Conservation (phyloP, 2,113 vertebrate species). For the Corydoras sp. region DNA sequence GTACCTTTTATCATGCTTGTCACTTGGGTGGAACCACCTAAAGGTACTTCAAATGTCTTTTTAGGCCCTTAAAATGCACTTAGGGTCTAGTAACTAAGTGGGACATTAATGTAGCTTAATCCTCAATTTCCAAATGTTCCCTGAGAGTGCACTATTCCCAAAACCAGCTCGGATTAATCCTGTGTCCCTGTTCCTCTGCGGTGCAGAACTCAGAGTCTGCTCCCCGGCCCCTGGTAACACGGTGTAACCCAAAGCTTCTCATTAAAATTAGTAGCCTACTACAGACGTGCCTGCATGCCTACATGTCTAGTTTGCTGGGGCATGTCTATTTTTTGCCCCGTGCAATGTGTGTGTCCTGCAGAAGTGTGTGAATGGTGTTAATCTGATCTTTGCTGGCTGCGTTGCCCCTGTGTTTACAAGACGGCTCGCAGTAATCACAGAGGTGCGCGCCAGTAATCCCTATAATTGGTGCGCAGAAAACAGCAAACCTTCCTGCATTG, state of each 20-base stretch:
- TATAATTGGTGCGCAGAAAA: too few relatives aligned
- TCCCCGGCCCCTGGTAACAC: conserved; percentile 16
- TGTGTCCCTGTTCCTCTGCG: background rate
- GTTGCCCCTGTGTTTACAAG: background rate
- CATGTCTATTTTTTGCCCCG: conserved; percentile 56
- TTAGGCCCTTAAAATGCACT: too few relatives aligned
- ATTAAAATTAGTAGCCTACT: conserved; percentile 27
- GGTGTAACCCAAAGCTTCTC: conserved; percentile 28
- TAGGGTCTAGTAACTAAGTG: too few relatives aligned
- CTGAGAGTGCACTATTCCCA: background rate
- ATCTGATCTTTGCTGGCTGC: conserved; percentile 43
- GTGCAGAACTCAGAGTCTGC: background rate
- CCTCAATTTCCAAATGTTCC: background rate
- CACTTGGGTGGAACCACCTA: too few relatives aligned
- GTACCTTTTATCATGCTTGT: too few relatives aligned
- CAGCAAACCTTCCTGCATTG: too few relatives aligned
- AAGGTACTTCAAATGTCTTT: too few relatives aligned
- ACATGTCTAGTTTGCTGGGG: conserved; percentile 52
- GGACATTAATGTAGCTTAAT: too few relatives aligned
- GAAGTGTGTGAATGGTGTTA: conserved; percentile 57
- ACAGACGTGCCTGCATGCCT: conserved; percentile 33
- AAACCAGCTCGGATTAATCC: background rate
- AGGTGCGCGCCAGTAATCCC: too few relatives aligned
- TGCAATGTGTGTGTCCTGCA: conserved; percentile 42
- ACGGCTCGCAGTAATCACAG: background rate